phyloP scores from a whole-genome alignment of 2,113 vertebrate species.

The Athene noctua region DNA sequence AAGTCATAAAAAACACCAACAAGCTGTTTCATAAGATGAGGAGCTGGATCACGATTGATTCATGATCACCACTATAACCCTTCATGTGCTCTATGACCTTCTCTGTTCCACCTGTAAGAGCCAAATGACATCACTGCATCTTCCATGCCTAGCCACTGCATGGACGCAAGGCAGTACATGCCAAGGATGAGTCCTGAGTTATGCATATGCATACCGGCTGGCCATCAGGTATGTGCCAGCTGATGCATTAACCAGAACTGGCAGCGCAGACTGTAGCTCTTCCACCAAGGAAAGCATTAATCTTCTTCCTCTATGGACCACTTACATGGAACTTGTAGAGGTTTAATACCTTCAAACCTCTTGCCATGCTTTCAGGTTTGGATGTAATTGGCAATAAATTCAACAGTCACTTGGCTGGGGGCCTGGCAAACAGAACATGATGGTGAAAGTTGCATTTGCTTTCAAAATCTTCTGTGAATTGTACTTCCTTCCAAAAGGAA shows the following conservation, averaged over 20 bases:
- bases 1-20: neutral
- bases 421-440: neutral
- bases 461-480: neutral
- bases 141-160: neutral
- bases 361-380: neutral
- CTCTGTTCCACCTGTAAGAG: neutral
- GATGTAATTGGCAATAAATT: neutral
- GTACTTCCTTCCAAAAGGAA: neutral
- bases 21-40: neutral
- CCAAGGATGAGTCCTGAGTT: fast-evolving
- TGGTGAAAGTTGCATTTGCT: neutral
- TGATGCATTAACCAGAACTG: neutral
- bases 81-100: neutral
- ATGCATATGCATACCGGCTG: fast-evolving
- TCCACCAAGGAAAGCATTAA: neutral
- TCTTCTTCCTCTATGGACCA: neutral
- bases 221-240: neutral
- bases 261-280: neutral
- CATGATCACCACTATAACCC: neutral
- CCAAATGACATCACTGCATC: neutral
- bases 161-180: neutral
- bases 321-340: neutral
- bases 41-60: neutral
- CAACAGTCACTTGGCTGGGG: neutral
- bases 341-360: neutral